Conservation (phyloP, 2,113 vertebrate genomes). For the Eulemur rufifrons region DNA sequence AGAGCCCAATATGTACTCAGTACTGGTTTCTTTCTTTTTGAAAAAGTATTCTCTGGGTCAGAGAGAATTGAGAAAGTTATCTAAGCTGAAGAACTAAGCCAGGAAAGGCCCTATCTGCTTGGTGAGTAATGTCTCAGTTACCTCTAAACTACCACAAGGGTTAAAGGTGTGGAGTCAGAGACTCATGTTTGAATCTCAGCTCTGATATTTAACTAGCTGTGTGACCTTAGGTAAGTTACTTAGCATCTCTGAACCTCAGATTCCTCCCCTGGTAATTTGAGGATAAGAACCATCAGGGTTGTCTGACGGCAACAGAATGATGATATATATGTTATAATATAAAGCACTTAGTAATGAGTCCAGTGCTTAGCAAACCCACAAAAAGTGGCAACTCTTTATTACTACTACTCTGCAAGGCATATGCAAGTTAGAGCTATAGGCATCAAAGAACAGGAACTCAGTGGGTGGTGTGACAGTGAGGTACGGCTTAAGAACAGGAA, state of each 20-base stretch:
- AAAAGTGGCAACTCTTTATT: conserved; percentile 6
- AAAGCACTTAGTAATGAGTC: neutral
- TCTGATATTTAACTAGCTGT: neutral
- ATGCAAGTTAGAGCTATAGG: neutral
- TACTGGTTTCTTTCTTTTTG: conserved; percentile 16
- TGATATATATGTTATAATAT: neutral
- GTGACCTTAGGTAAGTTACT: neutral
- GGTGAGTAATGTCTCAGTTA: neutral
- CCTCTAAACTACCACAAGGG: neutral
- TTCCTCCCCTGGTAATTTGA: conserved; percentile 19
- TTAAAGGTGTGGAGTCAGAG: neutral
- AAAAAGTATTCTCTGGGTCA: conserved; percentile 36
- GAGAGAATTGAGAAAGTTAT: conserved; percentile 1
- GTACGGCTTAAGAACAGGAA: conserved; percentile 1
- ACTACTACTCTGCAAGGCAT: neutral
- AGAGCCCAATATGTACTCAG: neutral
- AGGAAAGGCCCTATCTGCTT: neutral
- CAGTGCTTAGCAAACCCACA: conserved; percentile 28
- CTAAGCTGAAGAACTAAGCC: neutral
- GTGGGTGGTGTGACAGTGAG: neutral
- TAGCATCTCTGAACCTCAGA: conserved; percentile 15
- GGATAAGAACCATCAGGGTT: neutral
- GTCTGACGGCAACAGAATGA: neutral
- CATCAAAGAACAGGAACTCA: conserved; percentile 38
- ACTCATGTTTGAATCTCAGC: neutral